Evolutionary conservation across 2,888 invertebrate species (phyloP), one percentile per base, ranked within the genome.

Genomic region (Aplocera efformata): DNA sequence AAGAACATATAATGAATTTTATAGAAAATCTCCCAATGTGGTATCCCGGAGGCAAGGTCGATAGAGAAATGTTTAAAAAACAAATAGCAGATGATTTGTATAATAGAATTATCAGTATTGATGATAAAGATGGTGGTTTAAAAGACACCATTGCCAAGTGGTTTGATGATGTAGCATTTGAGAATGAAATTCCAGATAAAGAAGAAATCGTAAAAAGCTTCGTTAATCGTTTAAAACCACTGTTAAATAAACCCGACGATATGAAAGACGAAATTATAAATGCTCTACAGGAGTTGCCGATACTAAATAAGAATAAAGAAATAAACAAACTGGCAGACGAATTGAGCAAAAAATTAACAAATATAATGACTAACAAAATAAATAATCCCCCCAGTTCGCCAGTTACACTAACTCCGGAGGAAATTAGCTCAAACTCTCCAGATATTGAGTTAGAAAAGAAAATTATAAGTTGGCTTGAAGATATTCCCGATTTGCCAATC

Each of bases 21-120:
- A 25, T 77, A 2, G 44, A 58, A 7, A 46, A 42, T 10, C 49
- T 73, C 23, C 70, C 72, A 0, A 65, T 78, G 46, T 75, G 77
- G 76, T 48, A 45, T 13, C 69, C 71, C 5, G 56, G 38, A 3
- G 39, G 41, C 10, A 53, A 61, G 33, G 10, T 41, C 3, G 60
- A 68, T 1, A 48, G 55, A 28, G 44, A 59, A 1, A 24, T 9
- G 1, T 62, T 73, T 24, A 68, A 58, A 42, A 48, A 58, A 1
- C 48, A 53, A 32, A 42, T 74, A 3, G 35, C 53, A 33, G 51
- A 64, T 21, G 59, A 50, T 17, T 55, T 77, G 7, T 33, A 53
- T 1, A 38, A 44, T 1, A 61, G 36, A 46, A 43, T 67, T 11
- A 25, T 41, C 20, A 20, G 24, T 9, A 22, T 56, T 26, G 27